phyloP scores from a whole-genome alignment of 2,888 invertebrate genomes.

The Cybosia mesomella region DNA sequence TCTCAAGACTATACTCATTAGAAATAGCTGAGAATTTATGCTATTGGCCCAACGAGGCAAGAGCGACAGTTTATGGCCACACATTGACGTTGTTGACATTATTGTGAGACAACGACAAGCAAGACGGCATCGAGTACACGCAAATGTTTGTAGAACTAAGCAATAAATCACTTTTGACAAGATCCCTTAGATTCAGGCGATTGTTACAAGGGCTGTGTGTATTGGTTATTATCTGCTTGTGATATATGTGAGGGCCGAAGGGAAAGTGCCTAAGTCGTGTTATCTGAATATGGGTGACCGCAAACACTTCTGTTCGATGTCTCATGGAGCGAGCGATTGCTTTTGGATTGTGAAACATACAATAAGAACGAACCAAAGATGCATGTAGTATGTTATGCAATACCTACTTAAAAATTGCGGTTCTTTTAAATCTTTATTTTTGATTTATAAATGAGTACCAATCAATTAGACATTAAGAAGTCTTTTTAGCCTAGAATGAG shows the following conservation, averaged over 20 bases:
- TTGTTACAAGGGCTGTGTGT: constrained; percentile 19
- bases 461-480: too few species aligned
- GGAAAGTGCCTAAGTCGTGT: constrained; percentile 14
- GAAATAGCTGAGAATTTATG: too few species aligned
- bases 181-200: constrained; percentile 15
- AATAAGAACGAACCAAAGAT: not conserved
- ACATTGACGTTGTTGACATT: constrained; percentile 8
- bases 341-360: not conserved
- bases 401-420: not conserved
- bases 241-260: constrained; percentile 25
- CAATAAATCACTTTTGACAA: constrained; percentile 20
- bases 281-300: constrained; percentile 26
- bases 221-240: constrained; percentile 24
- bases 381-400: not conserved
- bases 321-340: not conserved
- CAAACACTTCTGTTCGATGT: constrained; percentile 25
- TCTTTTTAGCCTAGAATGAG: not conserved
- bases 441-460: not conserved
- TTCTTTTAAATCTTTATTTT: too few species aligned
- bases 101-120: not conserved
- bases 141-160: constrained; percentile 3
- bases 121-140: constrained; percentile 6
- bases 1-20: too few species aligned
- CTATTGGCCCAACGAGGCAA: not conserved
- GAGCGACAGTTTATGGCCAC: not conserved